These are phyloP conservation scores for Drusus annulatus DNA, from an alignment of 1,140 invertebrate genomes.

Conservation along the genomic window DNA sequence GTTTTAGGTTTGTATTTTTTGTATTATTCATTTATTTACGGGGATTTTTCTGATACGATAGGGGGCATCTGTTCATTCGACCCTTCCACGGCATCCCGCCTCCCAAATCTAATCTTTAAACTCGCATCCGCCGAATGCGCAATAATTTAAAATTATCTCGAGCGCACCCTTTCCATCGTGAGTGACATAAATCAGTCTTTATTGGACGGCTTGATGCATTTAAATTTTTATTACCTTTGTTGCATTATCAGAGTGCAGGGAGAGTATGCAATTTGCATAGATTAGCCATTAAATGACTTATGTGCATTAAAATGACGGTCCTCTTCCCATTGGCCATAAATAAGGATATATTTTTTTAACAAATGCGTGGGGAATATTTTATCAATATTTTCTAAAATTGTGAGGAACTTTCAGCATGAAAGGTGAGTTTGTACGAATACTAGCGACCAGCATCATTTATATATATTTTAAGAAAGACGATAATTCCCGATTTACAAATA, in stretches of 20 bases:
- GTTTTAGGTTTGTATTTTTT: slow-evolving; percentile 55
- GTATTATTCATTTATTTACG: slow-evolving; percentile 49
- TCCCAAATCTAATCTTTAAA: slow-evolving; percentile 39
- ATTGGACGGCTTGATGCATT: slow-evolving; percentile 57
- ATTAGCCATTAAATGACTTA: slow-evolving; percentile 60
- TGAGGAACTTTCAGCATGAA: no score
- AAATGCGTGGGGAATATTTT: not conserved
- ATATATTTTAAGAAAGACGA: no score
- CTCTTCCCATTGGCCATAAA: slow-evolving; percentile 50
- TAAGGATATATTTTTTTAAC: slow-evolving; percentile 47
- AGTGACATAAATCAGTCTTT: slow-evolving; percentile 58
- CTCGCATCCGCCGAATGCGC: slow-evolving; percentile 42
- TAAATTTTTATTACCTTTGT: slow-evolving; percentile 60
- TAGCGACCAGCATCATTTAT: no score
- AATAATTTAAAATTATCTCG: slow-evolving; percentile 59
- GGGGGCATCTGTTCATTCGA: slow-evolving; percentile 43
- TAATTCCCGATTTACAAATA: no score
- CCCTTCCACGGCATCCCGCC: slow-evolving; percentile 14
- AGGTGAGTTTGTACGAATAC: no score
- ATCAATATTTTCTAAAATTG: no score
- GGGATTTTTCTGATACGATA: slow-evolving; percentile 37
- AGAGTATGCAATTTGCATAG: slow-evolving; percentile 56
- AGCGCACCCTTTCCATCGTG: slow-evolving; percentile 57
- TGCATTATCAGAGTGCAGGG: slow-evolving; percentile 56
- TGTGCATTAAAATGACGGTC: slow-evolving; percentile 53